Percentiles rank a stretch among this genome's conserved stretches.
phyloP scores from a whole-genome alignment of 2,888 invertebrate species.

The Harmothoe impar region DNA sequence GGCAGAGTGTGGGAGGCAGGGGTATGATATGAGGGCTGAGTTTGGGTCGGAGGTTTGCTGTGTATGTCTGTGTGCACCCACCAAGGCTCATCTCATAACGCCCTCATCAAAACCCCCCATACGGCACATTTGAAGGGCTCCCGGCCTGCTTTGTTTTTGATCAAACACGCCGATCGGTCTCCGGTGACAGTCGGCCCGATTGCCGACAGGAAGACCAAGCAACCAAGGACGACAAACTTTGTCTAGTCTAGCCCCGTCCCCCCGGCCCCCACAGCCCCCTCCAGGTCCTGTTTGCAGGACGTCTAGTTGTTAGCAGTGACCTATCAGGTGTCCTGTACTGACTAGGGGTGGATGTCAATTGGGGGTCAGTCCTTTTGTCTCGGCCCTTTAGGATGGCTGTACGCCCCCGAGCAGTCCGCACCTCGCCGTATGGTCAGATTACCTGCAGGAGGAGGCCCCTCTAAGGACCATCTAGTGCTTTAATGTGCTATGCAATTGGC shows the following conservation, averaged over 20 bases:
- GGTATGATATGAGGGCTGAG: too few species aligned
- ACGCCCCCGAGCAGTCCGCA: not conserved
- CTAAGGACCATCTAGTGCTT: too few species aligned
- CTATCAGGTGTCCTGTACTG: not conserved
- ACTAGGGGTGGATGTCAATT: not conserved
- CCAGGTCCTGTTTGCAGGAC: not conserved
- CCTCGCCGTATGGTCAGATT: not conserved
- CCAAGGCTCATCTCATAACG: not conserved
- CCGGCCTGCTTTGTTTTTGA: not conserved
- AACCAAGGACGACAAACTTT: not conserved
- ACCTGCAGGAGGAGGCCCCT: not conserved
- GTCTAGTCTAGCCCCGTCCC: not conserved
- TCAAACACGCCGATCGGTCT: conserved; percentile 10
- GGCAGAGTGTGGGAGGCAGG: too few species aligned
- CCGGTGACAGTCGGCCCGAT: conserved; percentile 6
- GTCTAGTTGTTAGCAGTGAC: conserved; percentile 1
- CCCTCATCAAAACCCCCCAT: not conserved
- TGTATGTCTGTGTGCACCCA: too few species aligned
- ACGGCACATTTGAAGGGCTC: not conserved
- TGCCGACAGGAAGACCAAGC: not conserved
- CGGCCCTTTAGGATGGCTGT: not conserved
- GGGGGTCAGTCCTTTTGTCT: not conserved
- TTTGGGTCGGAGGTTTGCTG: too few species aligned
- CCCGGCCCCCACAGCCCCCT: not conserved
- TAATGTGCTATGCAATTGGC: too few species aligned